These are phyloP conservation scores for Tupaia tana DNA, from an alignment of 2,113 vertebrate species.

Conservation along the genomic window DNA sequence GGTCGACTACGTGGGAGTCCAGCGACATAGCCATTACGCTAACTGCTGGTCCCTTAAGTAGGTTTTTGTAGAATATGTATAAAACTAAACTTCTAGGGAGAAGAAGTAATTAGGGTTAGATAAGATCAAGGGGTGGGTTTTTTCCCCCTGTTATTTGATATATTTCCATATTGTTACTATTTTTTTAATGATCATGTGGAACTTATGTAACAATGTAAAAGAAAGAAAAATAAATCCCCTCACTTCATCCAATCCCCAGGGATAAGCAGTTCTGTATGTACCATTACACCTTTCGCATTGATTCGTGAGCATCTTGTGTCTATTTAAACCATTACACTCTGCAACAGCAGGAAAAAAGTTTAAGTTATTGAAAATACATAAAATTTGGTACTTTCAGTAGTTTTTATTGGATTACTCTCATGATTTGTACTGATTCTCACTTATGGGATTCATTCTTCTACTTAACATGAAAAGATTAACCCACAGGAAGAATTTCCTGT, in stretches of 20 bases:
- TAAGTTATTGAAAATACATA: neutral
- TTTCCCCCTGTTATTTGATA: neutral
- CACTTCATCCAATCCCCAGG: neutral
- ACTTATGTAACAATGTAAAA: neutral
- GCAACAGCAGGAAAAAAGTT: neutral
- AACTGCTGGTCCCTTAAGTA: too few species aligned
- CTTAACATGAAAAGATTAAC: constrained; percentile 15
- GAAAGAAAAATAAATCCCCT: neutral
- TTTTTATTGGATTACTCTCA: constrained; percentile 1
- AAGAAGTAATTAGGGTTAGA: neutral
- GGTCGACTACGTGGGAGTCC: too few species aligned
- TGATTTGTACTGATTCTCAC: constrained; percentile 18
- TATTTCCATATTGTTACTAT: neutral
- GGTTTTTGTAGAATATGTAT: neutral
- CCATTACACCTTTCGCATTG: neutral
- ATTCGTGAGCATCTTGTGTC: neutral
- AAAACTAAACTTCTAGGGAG: neutral
- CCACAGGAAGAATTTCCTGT: neutral
- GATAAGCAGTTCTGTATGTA: neutral
- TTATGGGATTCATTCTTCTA: neutral
- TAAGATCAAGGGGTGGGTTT: neutral
- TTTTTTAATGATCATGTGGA: neutral
- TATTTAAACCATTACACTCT: neutral
- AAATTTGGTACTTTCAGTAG: neutral
- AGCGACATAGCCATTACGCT: too few species aligned